Conservation (phyloP, 2,888 invertebrate genomes). For the Nesidiocoris tenuis region DNA sequence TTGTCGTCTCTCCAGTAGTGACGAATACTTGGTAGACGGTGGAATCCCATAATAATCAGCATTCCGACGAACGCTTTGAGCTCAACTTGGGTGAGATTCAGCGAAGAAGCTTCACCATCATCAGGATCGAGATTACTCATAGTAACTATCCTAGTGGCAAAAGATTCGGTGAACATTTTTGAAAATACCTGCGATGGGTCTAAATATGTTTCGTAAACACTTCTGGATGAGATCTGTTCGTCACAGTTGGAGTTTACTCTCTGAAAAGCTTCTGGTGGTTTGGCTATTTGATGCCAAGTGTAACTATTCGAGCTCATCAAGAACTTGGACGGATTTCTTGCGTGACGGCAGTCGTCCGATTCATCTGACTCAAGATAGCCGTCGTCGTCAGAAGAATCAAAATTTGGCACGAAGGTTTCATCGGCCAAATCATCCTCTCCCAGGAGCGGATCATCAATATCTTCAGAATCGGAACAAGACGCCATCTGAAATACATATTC, state of each 20-base stretch:
- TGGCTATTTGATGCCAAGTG: not conserved
- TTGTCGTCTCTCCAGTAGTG: conserved; percentile 45
- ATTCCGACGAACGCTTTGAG: conserved; percentile 42
- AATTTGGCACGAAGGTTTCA: not conserved
- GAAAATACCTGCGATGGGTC: conserved; percentile 15
- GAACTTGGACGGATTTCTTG: too few species aligned
- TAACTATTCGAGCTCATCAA: conserved; percentile 1
- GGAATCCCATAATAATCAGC: conserved; percentile 48
- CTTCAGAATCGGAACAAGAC: not conserved
- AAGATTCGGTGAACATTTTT: conserved; percentile 16
- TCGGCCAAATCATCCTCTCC: not conserved
- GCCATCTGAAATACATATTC: too few species aligned
- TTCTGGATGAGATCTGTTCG: too few species aligned
- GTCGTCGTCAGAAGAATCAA: not conserved
- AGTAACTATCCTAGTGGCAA: too few species aligned
- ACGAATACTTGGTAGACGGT: conserved; percentile 40
- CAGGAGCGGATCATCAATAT: not conserved
- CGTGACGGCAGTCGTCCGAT: too few species aligned
- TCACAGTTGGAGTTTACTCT: too few species aligned
- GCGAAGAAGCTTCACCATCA: too few species aligned
- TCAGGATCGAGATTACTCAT: too few species aligned
- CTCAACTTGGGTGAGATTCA: conserved; percentile 24
- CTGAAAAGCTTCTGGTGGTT: not conserved
- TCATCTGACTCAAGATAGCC: too few species aligned
- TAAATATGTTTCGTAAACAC: not conserved